phyloP scores from a whole-genome alignment of 2,113 vertebrate genomes.

The Myanophis thanlyinensis region DNA sequence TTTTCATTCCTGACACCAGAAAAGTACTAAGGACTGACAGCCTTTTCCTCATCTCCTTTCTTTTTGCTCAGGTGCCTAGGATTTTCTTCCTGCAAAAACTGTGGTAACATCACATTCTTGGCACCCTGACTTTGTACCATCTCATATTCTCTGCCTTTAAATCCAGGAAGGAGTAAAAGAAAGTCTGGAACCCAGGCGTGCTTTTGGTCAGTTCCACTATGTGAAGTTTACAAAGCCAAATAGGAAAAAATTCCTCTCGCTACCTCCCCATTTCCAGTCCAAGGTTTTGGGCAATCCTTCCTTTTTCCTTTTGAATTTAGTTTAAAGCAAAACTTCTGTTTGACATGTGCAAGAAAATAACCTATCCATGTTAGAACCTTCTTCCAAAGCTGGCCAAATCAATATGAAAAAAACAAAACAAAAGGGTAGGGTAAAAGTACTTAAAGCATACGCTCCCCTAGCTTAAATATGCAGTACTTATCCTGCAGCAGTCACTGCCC shows the following conservation, averaged over 20 bases:
- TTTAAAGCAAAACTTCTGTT: conserved; percentile 54
- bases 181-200: background rate
- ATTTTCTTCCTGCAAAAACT: conserved; percentile 60
- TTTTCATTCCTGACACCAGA: conserved; percentile 63
- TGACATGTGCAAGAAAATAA: conserved; percentile 60
- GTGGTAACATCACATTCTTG: conserved; percentile 60
- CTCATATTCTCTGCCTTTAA: conserved; percentile 33
- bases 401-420: background rate
- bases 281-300: conserved; percentile 3
- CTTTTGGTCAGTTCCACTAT: conserved; percentile 23
- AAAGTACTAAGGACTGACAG: conserved; percentile 4
- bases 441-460: background rate
- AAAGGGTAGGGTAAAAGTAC: background rate
- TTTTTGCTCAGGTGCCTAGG: conserved; percentile 35
- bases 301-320: conserved; percentile 26
- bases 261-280: background rate
- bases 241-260: background rate
- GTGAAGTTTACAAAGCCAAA: conserved; percentile 36
- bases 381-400: conserved; percentile 51
- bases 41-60: background rate
- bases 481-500: background rate
- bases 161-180: background rate
- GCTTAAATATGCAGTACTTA: accelerated
- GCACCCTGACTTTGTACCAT: conserved; percentile 44
- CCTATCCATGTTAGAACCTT: conserved; percentile 37